Evolutionary conservation across 2,888 invertebrate species (phyloP), one percentile per base, ranked within the genome.

Genomic region (Drosophila kuntzei): DNA sequence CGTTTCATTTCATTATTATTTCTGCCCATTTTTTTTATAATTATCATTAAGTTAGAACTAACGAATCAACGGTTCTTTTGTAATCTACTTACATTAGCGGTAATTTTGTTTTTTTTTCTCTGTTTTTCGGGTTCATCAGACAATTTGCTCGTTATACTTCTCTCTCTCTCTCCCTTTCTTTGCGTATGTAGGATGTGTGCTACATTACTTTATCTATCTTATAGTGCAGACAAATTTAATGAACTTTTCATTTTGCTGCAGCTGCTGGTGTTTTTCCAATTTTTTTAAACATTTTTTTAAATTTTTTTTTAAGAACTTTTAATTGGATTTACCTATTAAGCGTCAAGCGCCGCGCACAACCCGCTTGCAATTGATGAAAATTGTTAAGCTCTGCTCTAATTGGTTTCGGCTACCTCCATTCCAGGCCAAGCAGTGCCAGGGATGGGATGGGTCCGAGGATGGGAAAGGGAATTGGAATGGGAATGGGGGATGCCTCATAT

Each of bases 251-350:
- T 68, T 73, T 55, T 53, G 46, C 46, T 65, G 71, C 54, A 37
- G 50, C 36, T 36, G 46, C 46, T 60, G 67, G 16, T 32, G 29
- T 12, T 51, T 43, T 14, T 53, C 41, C 11, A 14, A 27, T n/a
- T 14, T 14, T 22, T 47, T 49, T n/a, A n/a, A n/a, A n/a, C n/a
- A n/a, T 29, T 64, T 46, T 34, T 43, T 41, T 34, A 37, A 9
- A 6, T 36, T 58, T 14, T 44, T 78, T 63, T 71, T 69, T 43
- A 68, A 80, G 77, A 78, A 78, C 78, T 80, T 77, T 79, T 79
- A 80, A 80, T 79, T 80, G 79, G 78, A 79, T 80, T 80, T 79
- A 79, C 78, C 74, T 80, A 77, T 77, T 77, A 79, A 74, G 74
- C 67, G 77, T 58, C 68, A 65, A 76, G 68, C 61, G 54, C 49